Evolutionary conservation across 2,888 invertebrate genomes (phyloP), one percentile per base, ranked within the genome.

Genomic region (Clanis bilineata): DNA sequence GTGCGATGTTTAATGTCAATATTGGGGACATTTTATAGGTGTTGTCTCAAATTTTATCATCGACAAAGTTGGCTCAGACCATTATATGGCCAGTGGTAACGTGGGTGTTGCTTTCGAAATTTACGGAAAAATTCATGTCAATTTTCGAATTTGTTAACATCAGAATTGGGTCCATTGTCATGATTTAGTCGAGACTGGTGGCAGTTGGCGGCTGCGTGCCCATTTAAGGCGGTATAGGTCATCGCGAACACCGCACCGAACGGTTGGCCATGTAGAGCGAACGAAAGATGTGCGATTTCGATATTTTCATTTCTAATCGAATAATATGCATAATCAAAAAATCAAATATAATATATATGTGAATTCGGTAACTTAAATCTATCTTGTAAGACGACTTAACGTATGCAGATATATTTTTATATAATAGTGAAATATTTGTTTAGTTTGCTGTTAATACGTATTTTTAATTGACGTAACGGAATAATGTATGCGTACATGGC

Each of bases 171-270:
- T 25, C 47, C 39, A 83, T 80, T 81, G 77, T 75, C 77, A 82
- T 83, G 82, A 83, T 83, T 83, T 83, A 78, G 78, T 74, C 76
- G 80, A 73, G 76, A 72, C 80, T 73, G 75, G 73, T 76, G 78
- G 74, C 74, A 74, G 80, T 74, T 71, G 80, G 74, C 82, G 77
- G 79, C 79, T 78, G 79, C 78, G 76, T 81, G 71, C 59, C 89
- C 88, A 83, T 89, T 76, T 88, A 86, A 73, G 87, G 88, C 47
- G 58, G 79, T 76, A 71, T 77, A 79, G 85, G 85, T 86, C 82
- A 82, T 70, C 72, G 68, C 73, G 68, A 70, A 69, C 72, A 70
- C 67, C 71, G 67, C 70, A 72, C 70, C 70, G 66, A 66, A 65
- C 72, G 68, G 62, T 68, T 74, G 73, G 74, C 70, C 66, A 63